Evolutionary conservation across 2,888 invertebrate genomes (phyloP), one percentile per base, ranked within the genome.

Genomic region (Tuberolachnus salignus): DNA sequence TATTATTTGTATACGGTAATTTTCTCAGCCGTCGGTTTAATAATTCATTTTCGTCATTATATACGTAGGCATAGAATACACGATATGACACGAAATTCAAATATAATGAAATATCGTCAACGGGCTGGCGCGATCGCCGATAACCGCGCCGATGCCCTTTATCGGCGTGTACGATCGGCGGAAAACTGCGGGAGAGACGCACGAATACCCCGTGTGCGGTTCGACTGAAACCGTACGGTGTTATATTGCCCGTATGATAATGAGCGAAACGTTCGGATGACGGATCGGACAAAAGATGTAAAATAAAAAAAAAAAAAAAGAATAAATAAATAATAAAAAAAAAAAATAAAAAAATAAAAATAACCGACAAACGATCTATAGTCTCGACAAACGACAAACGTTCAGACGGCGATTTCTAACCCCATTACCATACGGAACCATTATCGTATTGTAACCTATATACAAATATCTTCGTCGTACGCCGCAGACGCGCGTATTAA

Each of bases 1-100:
- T 26, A 23, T 26, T 59, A 59, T 16, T 59, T 13, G 46, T 42
- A 34, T 61, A 19, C 63, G 21, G 63, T 64, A 64, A 64, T 51
- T 67, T 67, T 49, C 67, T 49, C n/a, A 46, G 21, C 49, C 66
- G 49, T 46, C 11, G 34, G 34, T 34, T 19, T 19, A 23, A 44
- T 13, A 64, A 44, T 44, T 21, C n/a, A 44, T 64, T 64, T 64
- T 11, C 16, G 23, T 8, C 9, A 21, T 14, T 1, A 21, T 9
- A n/a, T 51, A 14, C 16, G 6, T 4, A 16, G 14, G 4, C 49
- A 4, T 14, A 16, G 21, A 14, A n/a, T 8, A 61, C 44, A 23
- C 10, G 16, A 23, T 23, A 46, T 4, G 44, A 10, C 21, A 8
- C n/a, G 23, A 64, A 16, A 46, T 21, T 64, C 3, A 46, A 64